A percentile compares a stretch with the other conserved stretches of the same genome.
Evolutionary conservation across 2,797 vertebrate genomes (phyloP).

Genomic region (Neosilurus hyrtlii): DNA sequence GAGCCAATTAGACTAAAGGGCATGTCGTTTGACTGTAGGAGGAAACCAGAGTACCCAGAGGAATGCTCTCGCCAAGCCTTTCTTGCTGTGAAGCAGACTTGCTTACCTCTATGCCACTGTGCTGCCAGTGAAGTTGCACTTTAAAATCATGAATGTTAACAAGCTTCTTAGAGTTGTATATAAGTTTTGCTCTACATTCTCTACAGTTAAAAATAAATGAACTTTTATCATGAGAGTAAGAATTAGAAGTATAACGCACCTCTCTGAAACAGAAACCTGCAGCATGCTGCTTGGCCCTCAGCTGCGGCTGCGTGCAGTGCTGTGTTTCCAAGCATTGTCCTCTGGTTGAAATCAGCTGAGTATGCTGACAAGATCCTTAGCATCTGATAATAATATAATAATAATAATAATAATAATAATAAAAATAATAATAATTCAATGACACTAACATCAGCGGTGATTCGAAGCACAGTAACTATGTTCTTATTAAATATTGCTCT

Average conservation of each 20-base stretch:
- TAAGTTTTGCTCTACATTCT: too few relatives aligned
- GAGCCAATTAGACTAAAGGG: too few relatives aligned
- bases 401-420: neutral
- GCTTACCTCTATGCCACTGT: too few relatives aligned
- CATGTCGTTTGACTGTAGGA: too few relatives aligned
- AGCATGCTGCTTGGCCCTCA: slow-evolving; percentile 77
- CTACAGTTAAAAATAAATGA: too few relatives aligned
- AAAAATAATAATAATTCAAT: neutral
- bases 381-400: slow-evolving; percentile 45
- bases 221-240: too few relatives aligned
- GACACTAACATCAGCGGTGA: neutral
- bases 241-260: slow-evolving; percentile 61
- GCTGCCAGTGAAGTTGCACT: too few relatives aligned
- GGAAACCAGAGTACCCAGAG: too few relatives aligned
- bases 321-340: slow-evolving; percentile 73
- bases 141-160: too few relatives aligned
- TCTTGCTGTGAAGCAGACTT: too few relatives aligned
- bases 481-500: neutral
- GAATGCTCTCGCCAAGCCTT: too few relatives aligned
- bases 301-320: slow-evolving; percentile 78
- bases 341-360: slow-evolving; percentile 71
- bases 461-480: neutral
- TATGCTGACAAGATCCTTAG: slow-evolving; percentile 66
- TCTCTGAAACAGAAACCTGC: slow-evolving; percentile 82
- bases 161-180: too few relatives aligned